Conservation (phyloP, 1,140 invertebrate genomes). For the Stegodyphus dumicola region DNA sequence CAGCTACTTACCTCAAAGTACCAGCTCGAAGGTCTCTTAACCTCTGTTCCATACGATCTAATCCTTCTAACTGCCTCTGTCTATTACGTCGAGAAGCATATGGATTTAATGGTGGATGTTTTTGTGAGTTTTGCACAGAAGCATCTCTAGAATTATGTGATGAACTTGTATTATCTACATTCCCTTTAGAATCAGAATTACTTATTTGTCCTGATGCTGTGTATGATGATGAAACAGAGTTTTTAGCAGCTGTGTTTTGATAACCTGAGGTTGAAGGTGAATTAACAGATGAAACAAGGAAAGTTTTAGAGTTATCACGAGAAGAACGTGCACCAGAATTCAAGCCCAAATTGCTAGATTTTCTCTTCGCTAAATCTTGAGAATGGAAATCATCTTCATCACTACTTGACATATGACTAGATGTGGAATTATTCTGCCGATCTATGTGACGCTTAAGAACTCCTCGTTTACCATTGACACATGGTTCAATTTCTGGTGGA, state of each 20-base stretch:
- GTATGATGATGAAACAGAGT: not conserved
- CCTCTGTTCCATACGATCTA: constrained; percentile 74
- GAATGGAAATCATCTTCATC: constrained; percentile 40
- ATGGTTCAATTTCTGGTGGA: constrained; percentile 71
- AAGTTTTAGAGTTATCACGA: not conserved
- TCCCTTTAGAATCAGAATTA: not conserved
- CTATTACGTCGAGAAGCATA: constrained; percentile 69
- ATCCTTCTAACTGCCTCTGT: constrained; percentile 74
- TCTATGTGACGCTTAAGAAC: constrained; percentile 58
- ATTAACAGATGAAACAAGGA: not conserved
- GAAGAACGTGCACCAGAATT: not conserved
- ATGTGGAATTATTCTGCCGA: not conserved
- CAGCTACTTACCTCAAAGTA: not conserved
- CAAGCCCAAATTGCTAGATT: not conserved
- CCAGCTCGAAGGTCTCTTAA: constrained; percentile 65
- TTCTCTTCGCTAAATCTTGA: constrained; percentile 4
- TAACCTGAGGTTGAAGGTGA: constrained; percentile 19
- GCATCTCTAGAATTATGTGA: constrained; percentile 48
- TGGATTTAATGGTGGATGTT: constrained; percentile 26
- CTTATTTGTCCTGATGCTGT: not conserved
- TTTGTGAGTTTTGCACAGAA: constrained; percentile 64
- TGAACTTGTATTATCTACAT: constrained; percentile 41
- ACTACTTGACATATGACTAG: constrained; percentile 39
- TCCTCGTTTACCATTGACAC: constrained; percentile 62
- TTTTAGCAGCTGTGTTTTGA: not conserved